Evolutionary conservation across 2,113 vertebrate species (phyloP).

Genomic region (Albula goreensis): DNA sequence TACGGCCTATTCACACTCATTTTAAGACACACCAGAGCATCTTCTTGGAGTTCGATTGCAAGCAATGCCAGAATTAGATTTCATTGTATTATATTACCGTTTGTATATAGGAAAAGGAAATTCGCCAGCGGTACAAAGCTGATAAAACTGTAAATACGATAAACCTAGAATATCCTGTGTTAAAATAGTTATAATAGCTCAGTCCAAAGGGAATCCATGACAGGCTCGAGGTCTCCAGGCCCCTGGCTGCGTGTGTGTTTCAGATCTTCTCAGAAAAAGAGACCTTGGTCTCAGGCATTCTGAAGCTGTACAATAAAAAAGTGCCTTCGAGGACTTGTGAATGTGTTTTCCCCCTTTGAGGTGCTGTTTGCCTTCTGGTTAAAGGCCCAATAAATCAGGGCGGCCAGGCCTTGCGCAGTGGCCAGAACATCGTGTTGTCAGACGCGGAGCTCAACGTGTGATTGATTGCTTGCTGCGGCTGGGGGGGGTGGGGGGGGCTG

Average conservation of each 20-base stretch:
- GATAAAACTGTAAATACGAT: too few species aligned
- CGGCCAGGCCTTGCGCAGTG: neutral
- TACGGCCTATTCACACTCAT: neutral
- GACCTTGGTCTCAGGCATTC: neutral
- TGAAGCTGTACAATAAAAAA: constrained; percentile 4
- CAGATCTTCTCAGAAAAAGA: neutral
- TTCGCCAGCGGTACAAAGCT: neutral
- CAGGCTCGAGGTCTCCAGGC: neutral
- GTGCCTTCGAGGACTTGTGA: neutral
- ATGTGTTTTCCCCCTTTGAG: neutral
- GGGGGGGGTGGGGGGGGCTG: too few species aligned
- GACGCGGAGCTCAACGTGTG: neutral
- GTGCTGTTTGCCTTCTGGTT: neutral
- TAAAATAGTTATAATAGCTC: neutral
- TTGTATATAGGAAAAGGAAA: too few species aligned
- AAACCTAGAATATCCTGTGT: too few species aligned
- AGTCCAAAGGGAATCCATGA: neutral
- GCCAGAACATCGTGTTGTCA: neutral
- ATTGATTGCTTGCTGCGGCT: neutral
- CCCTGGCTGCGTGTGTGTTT: neutral
- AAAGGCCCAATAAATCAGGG: constrained; percentile 23
- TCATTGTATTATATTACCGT: neutral
- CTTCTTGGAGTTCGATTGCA: neutral
- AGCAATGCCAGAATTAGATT: neutral
- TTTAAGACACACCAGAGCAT: neutral